Evolutionary conservation across 2,113 vertebrate species (phyloP).

Genomic region (Taurulus bubalis): DNA sequence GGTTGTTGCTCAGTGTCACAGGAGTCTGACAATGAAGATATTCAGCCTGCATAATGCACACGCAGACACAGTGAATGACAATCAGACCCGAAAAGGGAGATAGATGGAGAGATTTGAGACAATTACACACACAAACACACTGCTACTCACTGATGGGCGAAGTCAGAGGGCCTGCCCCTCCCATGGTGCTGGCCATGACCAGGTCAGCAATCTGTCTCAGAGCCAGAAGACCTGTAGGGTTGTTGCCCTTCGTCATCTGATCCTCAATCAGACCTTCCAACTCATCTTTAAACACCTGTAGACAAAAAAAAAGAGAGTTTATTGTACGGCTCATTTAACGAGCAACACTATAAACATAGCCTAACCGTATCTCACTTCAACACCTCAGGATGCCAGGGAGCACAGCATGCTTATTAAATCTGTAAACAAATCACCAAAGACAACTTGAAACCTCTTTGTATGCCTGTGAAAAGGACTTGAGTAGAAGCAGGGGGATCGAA

Average conservation of each 20-base stretch:
- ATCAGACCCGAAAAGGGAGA: slow-evolving; percentile 34
- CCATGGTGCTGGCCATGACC: slow-evolving; percentile 89
- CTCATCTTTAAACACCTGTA: slow-evolving; percentile 96
- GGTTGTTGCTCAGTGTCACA: slow-evolving; percentile 67
- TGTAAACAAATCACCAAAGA: slow-evolving; percentile 68
- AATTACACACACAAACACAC: slow-evolving; percentile 27
- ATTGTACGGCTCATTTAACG: slow-evolving; percentile 1
- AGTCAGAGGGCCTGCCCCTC: slow-evolving; percentile 89
- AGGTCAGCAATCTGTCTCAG: slow-evolving; percentile 96
- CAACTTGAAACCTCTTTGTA: slow-evolving; percentile 60
- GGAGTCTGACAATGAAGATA: slow-evolving; percentile 72
- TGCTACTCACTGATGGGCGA: slow-evolving; percentile 81
- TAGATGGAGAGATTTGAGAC: slow-evolving; percentile 28
- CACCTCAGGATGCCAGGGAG: slow-evolving; percentile 42
- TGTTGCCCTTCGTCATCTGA: slow-evolving; percentile 95
- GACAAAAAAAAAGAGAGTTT: slow-evolving; percentile 62
- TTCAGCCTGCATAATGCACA: slow-evolving; percentile 64
- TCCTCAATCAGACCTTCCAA: slow-evolving; percentile 96
- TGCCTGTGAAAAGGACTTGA: slow-evolving; percentile 43
- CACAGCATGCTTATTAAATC: slow-evolving; percentile 47
- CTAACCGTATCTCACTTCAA: slow-evolving; percentile 10
- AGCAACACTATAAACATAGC: slow-evolving; percentile 28
- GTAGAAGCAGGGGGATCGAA: slow-evolving; percentile 27
- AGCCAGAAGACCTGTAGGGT: slow-evolving; percentile 90
- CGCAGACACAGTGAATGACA: slow-evolving; percentile 44